These are phyloP conservation scores for Coptodon rendalli DNA, from an alignment of 2,113 vertebrate genomes.

Conservation along the genomic window DNA sequence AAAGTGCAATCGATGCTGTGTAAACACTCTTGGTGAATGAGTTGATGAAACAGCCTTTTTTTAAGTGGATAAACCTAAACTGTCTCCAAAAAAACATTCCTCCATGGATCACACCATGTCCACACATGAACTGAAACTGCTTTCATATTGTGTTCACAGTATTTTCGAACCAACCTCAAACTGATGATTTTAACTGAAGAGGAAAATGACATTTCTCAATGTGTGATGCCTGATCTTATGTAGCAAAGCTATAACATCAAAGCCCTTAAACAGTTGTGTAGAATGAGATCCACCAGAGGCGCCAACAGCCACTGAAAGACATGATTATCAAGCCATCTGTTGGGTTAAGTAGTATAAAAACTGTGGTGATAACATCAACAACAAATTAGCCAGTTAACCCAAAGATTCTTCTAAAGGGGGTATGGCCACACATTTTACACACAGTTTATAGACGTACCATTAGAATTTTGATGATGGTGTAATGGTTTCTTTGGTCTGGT, in stretches of 20 bases:
- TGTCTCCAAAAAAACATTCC: background rate
- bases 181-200: background rate
- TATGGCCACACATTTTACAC: background rate
- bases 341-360: background rate
- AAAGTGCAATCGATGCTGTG: constrained; percentile 68
- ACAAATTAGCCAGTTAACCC: background rate
- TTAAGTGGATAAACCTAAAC: background rate
- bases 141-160: background rate
- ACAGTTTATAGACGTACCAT: background rate
- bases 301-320: background rate
- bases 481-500: background rate
- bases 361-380: background rate
- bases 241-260: background rate
- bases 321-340: background rate
- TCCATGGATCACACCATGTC: background rate
- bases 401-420: background rate
- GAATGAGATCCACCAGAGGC: background rate
- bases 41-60: background rate
- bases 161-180: background rate
- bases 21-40: constrained; percentile 41
- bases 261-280: constrained; percentile 21
- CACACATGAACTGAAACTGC: background rate
- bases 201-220: background rate
- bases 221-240: background rate
- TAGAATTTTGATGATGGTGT: background rate